Base-by-base conservation (phyloP, 2,113 vertebrate species). In the Sapajus apella region DNA sequence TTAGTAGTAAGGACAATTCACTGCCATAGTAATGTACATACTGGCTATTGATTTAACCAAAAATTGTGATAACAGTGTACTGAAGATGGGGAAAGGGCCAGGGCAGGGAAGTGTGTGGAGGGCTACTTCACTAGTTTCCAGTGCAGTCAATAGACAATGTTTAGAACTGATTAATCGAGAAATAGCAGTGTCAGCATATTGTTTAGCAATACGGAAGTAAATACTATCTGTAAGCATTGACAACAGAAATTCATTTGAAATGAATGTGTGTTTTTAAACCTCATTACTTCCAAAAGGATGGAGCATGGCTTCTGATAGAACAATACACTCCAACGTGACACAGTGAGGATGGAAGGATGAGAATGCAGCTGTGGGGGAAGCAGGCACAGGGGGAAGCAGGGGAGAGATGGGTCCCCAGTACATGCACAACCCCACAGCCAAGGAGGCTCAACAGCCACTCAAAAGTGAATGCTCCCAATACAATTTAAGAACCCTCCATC, bases 351-450 rank as follows among this genome's bases (percentile, higher is more conserved):
- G 1, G 50, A 75, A n/a, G 23, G 64, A 25, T 81, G 80, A 45
- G 20, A 81, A 47, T 2, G 0, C 25, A 72, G 27, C 52, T 35
- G 8, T 5, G 18, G 43, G 83, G 52, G 58, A 87, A 47, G 32
- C 0, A 0, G 20, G 58, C 6, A 52, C 72, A 25, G 27, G 2
- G 43, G 1, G 5, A n/a, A 18, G 3, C 25, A 0, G 7, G 5
- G 9, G 9, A 56, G 35, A 85, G 58, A 47, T 56, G 35, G 14
- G 9, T 55, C 32, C 30, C 72, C 61, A 84, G 20, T 8, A 45
- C 20, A 30, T 3, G 45, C 9, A 70, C n/a, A 84, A 16, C 5
- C 23, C 16, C 21, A 21, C 27, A n/a, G 40, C 25, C 84, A 68
- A 7, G 21, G 18, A 25, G 17, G n/a, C 3, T 47, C 87, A 40